These are phyloP conservation scores for Hirtodrosophila cameraria DNA, from an alignment of 2,888 invertebrate genomes.

Conservation along the genomic window DNA sequence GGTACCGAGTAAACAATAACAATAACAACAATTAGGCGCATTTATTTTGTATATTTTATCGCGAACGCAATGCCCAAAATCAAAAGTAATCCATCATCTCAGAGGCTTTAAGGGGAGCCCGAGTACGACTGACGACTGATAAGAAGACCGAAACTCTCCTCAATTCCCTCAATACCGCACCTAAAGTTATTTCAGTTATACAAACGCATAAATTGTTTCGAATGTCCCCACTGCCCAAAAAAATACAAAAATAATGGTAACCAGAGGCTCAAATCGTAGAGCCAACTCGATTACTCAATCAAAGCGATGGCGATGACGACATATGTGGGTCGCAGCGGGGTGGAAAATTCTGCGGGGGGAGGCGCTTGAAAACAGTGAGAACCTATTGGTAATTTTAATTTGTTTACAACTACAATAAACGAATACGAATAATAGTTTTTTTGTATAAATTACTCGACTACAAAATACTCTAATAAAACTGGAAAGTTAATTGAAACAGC, in stretches of 20 bases:
- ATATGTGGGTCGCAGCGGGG: slow-evolving; percentile 7
- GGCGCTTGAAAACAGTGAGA: slow-evolving; percentile 28
- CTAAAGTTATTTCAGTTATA: slow-evolving; percentile 34
- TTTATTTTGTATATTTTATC: slow-evolving; percentile 69
- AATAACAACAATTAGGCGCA: slow-evolving; percentile 65
- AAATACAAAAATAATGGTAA: slow-evolving; percentile 7
- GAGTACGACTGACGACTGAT: slow-evolving; percentile 62
- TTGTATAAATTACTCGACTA: not conserved
- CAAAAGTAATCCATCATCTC: slow-evolving; percentile 78
- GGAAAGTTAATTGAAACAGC: not conserved
- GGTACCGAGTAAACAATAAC: slow-evolving; percentile 47
- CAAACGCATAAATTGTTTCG: slow-evolving; percentile 74
- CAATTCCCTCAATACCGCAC: slow-evolving; percentile 23
- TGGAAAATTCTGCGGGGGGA: slow-evolving; percentile 9
- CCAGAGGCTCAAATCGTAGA: slow-evolving; percentile 52
- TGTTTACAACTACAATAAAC: slow-evolving; percentile 75
- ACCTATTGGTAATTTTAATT: slow-evolving; percentile 69
- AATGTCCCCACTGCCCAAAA: slow-evolving; percentile 42
- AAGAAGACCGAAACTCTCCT: slow-evolving; percentile 32
- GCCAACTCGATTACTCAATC: slow-evolving; percentile 75
- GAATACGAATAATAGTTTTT: slow-evolving; percentile 7
- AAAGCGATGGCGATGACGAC: slow-evolving; percentile 51
- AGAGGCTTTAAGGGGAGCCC: slow-evolving; percentile 71
- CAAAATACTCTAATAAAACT: not conserved
- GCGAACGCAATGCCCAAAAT: slow-evolving; percentile 70